Conservation (phyloP, 2,113 vertebrate species). For the Larimichthys crocea region DNA sequence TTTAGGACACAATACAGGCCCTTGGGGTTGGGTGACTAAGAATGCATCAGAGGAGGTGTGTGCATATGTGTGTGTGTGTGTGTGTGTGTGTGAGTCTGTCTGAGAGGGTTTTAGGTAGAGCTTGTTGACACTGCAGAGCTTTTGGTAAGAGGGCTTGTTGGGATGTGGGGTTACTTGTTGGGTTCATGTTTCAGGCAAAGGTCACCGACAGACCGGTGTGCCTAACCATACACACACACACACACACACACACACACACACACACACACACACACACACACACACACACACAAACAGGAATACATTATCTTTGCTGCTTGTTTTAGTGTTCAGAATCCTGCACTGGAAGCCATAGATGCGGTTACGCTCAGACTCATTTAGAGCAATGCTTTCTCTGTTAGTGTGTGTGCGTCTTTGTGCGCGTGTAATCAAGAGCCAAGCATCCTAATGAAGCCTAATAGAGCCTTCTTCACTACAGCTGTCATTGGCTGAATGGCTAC, state of each 20-base stretch:
- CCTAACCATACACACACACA: not conserved
- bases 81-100: conserved; percentile 41
- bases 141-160: conserved; percentile 53
- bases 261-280: not conserved
- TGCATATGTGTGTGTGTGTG: conserved; percentile 42
- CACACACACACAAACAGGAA: not conserved
- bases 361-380: conserved; percentile 11
- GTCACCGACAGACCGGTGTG: not conserved
- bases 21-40: conserved; percentile 63
- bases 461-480: conserved; percentile 64
- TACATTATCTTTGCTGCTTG: not conserved
- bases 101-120: conserved; percentile 60
- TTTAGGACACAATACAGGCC: conserved; percentile 70
- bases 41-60: conserved; percentile 59
- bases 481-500: conserved; percentile 69
- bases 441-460: conserved; percentile 70
- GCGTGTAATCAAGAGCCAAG: conserved; percentile 49
- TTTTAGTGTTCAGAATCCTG: conserved; percentile 3
- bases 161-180: conserved; percentile 48
- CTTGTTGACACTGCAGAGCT: conserved; percentile 68
- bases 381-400: conserved; percentile 7
- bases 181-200: conserved; percentile 51
- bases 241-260: conserved; percentile 1
- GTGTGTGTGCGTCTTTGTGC: conserved; percentile 20
- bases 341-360: not conserved